Base-by-base conservation (phyloP, 53 echinoderm and acorn worm genomes). In the Holothuria scabra region DNA sequence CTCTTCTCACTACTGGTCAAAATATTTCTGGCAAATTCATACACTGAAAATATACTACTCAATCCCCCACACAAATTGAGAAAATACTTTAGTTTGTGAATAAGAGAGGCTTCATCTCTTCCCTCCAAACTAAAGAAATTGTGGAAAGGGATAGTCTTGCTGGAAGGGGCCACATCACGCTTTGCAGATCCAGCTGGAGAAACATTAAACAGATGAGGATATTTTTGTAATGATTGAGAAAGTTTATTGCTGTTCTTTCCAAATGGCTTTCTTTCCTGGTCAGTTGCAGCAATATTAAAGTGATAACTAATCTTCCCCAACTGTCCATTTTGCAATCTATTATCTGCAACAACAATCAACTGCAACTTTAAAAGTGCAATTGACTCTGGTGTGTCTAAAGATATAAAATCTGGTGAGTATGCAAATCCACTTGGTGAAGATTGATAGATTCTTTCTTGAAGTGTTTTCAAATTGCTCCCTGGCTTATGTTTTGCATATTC, bases 21-120 rank as follows among this genome's bases (percentile, higher is more conserved):
- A 24, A 75, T 48, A 14, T 46, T 75, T 52, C 56, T 75, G 22
- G 75, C 35, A 75, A 75, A 75, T 28, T 75, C 75, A 5, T 19
- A 75, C 5, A 44, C 55, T 25, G 23, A n/a, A 23, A 49, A 55
- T 22, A 44, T 25, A 2, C 38, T 75, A 44, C 75, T 48, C 28
- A 25, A 38, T 8, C 75, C 75, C 19, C 75, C 55, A 26, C 75
- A 75, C 20, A 75, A 24, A 28, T 75, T 75, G 49, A 75, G 52
- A 25, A 75, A 75, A 55, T 75, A 75, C 38, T 75, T 75, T 28
- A 75, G 75, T 49, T 75, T 75, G 75, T 75, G 75, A 26, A 20
- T 20, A 6, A 75, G 28, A 46, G 75, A 75, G 28, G 28, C 55
- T 55, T 75, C 3, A 22, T 44, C 49, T 24, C 49, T 75, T 2